Conservation (phyloP, 2,113 vertebrate species). For the Apteryx owenii region DNA sequence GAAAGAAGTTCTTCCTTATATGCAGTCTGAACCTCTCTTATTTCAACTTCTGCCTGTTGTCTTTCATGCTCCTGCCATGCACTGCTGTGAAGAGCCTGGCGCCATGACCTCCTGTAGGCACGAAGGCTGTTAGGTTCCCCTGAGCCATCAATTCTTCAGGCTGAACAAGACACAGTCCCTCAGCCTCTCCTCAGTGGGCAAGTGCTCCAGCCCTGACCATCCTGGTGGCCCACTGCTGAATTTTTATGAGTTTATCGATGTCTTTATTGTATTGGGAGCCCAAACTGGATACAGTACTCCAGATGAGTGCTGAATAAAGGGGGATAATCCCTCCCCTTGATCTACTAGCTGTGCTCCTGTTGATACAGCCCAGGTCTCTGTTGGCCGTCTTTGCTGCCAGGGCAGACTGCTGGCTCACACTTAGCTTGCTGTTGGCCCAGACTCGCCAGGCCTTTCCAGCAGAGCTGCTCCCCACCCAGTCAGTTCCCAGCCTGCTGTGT, state of each 20-base stretch:
- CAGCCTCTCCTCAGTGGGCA: background rate
- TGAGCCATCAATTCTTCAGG: background rate
- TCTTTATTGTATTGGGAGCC: background rate
- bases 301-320: background rate
- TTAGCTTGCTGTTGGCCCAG: background rate
- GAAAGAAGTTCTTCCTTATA: background rate
- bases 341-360: background rate
- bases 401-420: background rate
- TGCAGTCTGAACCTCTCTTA: background rate
- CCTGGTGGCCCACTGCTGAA: background rate
- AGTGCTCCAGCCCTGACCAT: background rate
- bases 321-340: background rate
- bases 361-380: background rate
- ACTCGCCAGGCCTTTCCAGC: background rate
- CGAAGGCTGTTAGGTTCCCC: background rate
- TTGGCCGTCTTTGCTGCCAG: background rate
- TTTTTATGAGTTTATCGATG: background rate
- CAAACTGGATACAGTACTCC: background rate
- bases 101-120: background rate
- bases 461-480: background rate
- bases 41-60: background rate
- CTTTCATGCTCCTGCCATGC: rapidly evolving
- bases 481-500: background rate
- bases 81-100: rapidly evolving
- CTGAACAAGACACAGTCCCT: background rate